These are phyloP conservation scores for Hydra vulgaris DNA, from an alignment of 30 jellyfish, hydroid and myxozoan species.

Conservation along the genomic window DNA sequence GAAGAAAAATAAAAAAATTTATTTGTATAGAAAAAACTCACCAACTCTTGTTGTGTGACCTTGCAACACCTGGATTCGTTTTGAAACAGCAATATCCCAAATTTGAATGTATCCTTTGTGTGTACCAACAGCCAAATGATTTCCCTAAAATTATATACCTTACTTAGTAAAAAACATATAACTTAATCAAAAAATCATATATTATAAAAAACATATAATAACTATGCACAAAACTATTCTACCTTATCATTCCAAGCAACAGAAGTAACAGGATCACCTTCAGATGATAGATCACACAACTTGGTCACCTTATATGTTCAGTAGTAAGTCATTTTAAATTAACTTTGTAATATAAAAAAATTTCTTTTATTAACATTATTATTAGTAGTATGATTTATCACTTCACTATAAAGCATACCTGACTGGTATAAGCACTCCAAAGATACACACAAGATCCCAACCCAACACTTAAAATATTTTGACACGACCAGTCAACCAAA, in stretches of 20 bases:
- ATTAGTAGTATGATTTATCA: too few relatives aligned
- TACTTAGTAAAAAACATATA: background rate
- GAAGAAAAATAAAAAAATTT: too few relatives aligned
- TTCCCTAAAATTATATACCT: slow-evolving; percentile 35
- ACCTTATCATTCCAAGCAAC: slow-evolving; percentile 91
- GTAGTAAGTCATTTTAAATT: background rate
- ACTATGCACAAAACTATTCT: slow-evolving; percentile 1
- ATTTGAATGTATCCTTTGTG: slow-evolving; percentile 66
- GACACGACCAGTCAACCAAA: slow-evolving; percentile 89
- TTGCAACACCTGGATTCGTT: slow-evolving; percentile 48
- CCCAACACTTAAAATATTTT: slow-evolving; percentile 79
- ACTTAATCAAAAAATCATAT: background rate
- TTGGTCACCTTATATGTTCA: slow-evolving; percentile 55
- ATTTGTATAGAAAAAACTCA: slow-evolving; percentile 6
- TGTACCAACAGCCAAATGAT: slow-evolving; percentile 80
- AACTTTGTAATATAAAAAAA: too few relatives aligned
- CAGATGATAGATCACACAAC: slow-evolving; percentile 70
- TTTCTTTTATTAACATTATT: too few relatives aligned
- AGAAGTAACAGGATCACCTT: slow-evolving; percentile 72
- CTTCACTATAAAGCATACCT: slow-evolving; percentile 41
- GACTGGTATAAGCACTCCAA: slow-evolving; percentile 96
- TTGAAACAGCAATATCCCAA: slow-evolving; percentile 67
- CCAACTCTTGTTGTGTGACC: slow-evolving; percentile 87
- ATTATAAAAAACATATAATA: too few relatives aligned
- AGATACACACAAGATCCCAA: slow-evolving; percentile 69